Evolutionary conservation across 1,140 invertebrate species (phyloP), one percentile per base, ranked within the genome.

Genomic region (Pseudomyrmex pallidus): DNA sequence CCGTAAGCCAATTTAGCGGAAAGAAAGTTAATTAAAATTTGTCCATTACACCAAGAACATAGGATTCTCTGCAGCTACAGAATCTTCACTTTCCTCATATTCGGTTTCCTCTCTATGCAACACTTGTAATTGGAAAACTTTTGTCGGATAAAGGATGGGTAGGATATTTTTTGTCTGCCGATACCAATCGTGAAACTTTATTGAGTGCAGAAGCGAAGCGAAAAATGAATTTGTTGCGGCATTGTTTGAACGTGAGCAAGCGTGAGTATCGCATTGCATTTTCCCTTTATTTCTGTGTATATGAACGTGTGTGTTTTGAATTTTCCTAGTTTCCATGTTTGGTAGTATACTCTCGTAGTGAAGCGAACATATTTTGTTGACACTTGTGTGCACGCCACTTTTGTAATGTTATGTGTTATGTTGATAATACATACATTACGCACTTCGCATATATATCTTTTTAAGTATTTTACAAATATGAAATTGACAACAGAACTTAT

Each of bases 91-190:
- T 78, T 57, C 44, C 2, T 44, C 20, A 80, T 59, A 80, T 80
- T 80, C 54, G n/a, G 7, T 72, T 72, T 77, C 2, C 74, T 80
- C 76, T 15, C 66, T 80, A 80, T 15, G 35, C 54, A 59, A n/a
- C 76, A n/a, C 12, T 80, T 44, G 35, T 80, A 80, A 80, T 72
- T 80, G 76, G 4, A 70, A 80, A 80, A 80, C 76, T 80, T 80
- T 80, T 35, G 66, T 25, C 20, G n/a, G n/a, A 72, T 72, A 72
- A 72, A 70, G 20, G 76, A 80, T 54, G 35, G 17, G 15, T 56
- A 48, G 44, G 64, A 44, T 68, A 80, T 70, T 72, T 80, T 80
- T 80, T 62, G 9, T 48, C n/a, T 22, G 25, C n/a, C 66, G 66
- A 80, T 80, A 72, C 35, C 66, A 80, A 72, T 72, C 46, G 52